Conservation (phyloP, 2,888 invertebrate genomes). For the Hedya salicella region DNA sequence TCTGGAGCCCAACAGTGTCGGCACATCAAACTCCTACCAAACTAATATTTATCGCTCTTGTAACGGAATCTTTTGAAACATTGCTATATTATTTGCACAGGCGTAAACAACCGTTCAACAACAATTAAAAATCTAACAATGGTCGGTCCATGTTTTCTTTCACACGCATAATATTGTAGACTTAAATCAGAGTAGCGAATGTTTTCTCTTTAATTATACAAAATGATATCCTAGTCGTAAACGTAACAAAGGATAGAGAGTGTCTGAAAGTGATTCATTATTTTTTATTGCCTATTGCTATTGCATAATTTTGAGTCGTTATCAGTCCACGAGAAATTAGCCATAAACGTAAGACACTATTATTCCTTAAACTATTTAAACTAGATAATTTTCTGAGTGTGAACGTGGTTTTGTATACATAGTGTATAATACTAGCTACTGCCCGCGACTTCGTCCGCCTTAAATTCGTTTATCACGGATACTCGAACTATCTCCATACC, state of each 20-base stretch:
- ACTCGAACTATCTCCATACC: no score
- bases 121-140: not conserved
- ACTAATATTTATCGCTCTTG: no score
- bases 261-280: not conserved
- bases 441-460: no score
- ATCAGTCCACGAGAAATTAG: not conserved
- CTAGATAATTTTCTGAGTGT: not conserved
- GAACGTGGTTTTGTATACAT: not conserved
- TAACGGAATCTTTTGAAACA: not conserved
- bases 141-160: not conserved
- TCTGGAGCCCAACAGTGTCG: no score
- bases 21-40: no score
- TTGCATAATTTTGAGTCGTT: not conserved
- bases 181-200: conserved; percentile 13
- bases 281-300: conserved; percentile 13
- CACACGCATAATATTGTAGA: conserved; percentile 18
- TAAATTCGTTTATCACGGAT: no score
- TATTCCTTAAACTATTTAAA: not conserved
- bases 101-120: conserved; percentile 6
- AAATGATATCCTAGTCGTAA: conserved; percentile 15
- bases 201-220: conserved; percentile 15
- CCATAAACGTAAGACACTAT: not conserved
- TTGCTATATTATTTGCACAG: conserved; percentile 21
- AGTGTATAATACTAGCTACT: not conserved
- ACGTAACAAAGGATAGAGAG: conserved; percentile 26